These are phyloP conservation scores for Stegodyphus dumicola DNA, from an alignment of 1,140 invertebrate species.

Conservation along the genomic window DNA sequence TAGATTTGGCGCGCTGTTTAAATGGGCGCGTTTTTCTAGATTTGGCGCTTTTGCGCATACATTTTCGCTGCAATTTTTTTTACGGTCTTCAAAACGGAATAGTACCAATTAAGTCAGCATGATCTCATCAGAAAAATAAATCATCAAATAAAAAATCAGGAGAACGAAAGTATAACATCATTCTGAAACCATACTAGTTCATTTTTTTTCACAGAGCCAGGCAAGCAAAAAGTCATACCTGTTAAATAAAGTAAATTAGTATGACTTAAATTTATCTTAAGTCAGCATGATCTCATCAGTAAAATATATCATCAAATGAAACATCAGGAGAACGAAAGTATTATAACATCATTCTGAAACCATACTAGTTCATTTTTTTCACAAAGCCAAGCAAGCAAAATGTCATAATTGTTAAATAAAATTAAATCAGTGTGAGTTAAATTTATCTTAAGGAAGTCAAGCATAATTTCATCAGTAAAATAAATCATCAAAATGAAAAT, in stretches of 20 bases:
- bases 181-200: neutral
- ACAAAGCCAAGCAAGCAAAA: no score
- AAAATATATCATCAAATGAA: neutral
- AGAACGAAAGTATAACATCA: constrained; percentile 21
- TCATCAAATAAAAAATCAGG: constrained; percentile 1
- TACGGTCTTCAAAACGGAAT: no score
- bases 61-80: no score
- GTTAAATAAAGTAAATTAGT: neutral
- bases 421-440: neutral
- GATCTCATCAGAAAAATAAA: no score
- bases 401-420: neutral
- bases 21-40: no score
- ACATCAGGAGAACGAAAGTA: constrained; percentile 44
- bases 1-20: no score
- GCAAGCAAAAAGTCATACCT: neutral
- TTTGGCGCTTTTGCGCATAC: no score
- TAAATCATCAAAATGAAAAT: neutral
- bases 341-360: constrained; percentile 28
- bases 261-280: neutral
- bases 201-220: neutral
- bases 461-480: no score
- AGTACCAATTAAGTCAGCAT: no score
- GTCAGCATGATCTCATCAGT: constrained; percentile 18
- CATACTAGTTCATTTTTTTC: no score
- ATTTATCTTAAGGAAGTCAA: no score